Evolutionary conservation across 2,888 invertebrate genomes (phyloP).

Genomic region (Acrobasis repandana): DNA sequence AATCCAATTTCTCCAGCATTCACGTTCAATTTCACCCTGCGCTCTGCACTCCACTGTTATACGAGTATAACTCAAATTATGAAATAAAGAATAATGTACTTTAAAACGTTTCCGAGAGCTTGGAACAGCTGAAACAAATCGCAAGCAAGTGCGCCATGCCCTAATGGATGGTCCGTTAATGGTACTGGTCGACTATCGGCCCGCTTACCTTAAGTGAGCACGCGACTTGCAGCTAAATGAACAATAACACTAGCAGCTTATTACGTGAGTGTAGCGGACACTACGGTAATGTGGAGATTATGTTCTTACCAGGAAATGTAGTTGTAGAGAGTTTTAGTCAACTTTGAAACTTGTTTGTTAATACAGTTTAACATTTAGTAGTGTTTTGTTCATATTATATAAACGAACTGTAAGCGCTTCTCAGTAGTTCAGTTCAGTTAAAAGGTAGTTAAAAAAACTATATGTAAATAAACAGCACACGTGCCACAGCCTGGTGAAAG

Average conservation of each 20-base stretch:
- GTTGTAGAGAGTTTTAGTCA: neutral
- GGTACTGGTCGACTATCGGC: conserved; percentile 42
- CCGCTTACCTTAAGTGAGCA: conserved; percentile 55
- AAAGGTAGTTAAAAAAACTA: no score
- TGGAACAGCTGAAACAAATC: conserved; percentile 70
- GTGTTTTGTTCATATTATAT: no score
- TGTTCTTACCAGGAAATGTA: neutral
- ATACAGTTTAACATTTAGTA: no score
- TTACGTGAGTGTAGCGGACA: conserved; percentile 9
- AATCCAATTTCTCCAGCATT: conserved; percentile 14
- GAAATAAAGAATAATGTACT: conserved; percentile 63
- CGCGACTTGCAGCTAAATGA: conserved; percentile 50
- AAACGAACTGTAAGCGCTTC: no score
- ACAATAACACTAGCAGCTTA: conserved; percentile 24
- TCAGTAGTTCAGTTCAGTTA: no score
- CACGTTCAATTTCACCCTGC: conserved; percentile 7
- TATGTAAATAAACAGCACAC: no score
- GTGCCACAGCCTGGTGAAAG: no score
- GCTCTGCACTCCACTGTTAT: conserved; percentile 32
- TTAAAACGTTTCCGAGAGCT: conserved; percentile 54
- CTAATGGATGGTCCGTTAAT: conserved; percentile 54
- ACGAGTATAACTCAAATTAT: conserved; percentile 53
- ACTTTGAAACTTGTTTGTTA: neutral
- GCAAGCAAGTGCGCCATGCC: conserved; percentile 40
- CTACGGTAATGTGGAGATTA: neutral